Conservation (phyloP, 1,140 invertebrate genomes). For the Wiebesia pumilae region DNA sequence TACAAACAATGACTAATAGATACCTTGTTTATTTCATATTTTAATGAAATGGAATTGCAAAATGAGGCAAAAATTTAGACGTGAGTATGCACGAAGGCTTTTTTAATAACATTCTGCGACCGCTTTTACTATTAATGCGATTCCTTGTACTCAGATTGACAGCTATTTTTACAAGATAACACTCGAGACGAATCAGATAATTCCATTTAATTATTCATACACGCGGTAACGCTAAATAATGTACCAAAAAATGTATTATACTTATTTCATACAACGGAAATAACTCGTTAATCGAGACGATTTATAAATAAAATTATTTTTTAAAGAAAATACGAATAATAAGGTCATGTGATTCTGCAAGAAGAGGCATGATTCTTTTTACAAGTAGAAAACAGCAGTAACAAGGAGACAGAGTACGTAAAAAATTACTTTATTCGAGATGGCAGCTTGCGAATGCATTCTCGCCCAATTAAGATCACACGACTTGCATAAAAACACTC, state of each 20-base stretch:
- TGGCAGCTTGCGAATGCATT: background rate
- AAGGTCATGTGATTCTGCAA: background rate
- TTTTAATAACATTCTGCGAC: conserved; percentile 12
- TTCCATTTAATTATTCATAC: conserved; percentile 16
- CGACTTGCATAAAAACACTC: conserved; percentile 41
- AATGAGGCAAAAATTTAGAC: background rate
- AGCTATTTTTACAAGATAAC: background rate
- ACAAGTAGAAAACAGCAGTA: background rate
- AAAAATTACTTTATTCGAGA: conserved; percentile 29
- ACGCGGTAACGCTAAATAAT: background rate
- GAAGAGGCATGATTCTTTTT: background rate
- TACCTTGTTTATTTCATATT: background rate
- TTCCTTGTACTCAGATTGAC: background rate
- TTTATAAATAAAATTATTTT: background rate
- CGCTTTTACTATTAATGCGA: conserved; percentile 9
- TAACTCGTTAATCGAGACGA: background rate
- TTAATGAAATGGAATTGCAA: background rate
- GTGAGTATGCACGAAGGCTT: background rate
- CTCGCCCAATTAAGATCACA: conserved; percentile 47
- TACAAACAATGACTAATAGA: conserved; percentile 9
- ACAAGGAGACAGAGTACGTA: background rate
- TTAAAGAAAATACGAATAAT: background rate
- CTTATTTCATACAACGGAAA: background rate
- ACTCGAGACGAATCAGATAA: background rate
- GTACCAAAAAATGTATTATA: background rate